Base-by-base conservation (phyloP, 1,140 invertebrate genomes). In the Micrasema minimum region DNA sequence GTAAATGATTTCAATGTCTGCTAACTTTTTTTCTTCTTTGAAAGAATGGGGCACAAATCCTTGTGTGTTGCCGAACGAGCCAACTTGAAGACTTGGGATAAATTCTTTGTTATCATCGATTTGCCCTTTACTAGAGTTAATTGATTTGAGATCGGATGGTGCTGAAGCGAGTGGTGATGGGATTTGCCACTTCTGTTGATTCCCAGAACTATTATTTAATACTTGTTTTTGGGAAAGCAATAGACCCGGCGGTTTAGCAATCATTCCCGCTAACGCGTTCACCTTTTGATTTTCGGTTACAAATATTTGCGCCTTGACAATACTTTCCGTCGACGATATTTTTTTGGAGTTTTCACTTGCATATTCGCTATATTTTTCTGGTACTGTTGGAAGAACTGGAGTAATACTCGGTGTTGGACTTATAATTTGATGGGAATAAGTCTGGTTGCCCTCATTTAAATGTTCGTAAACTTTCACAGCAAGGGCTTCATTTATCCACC, bases 71-170 rank as follows among this genome's bases (percentile, higher is more conserved):
- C 72, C 70, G 16, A 69, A 72, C 1, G 74, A 66, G 22, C 74
- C 74, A 5, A 75, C 20, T 43, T 75, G 70, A 61, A 72, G 70
- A 45, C 74, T 75, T 1, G 74, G 74, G 45, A 72, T 41, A 41
- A 75, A 75, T 41, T 12, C 43, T 66, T 67, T 18, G 16, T 66
- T 23, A n/a, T 64, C 14, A 23, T 62, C 67, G 11, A 64, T 72
- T 72, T 75, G 74, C 46, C 74, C 37, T 59, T 75, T 75, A 38
- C 70, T 75, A 0, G 74, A 75, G 51, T 75, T 75, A n/a, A 53
- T 67, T 7, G 69, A 22, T 55, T 70, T 75, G 10, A 62, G 67
- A 66, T 72, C 73, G 26, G 26, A 31, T 14, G 67, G 66, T 31
- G 70, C 66, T 12, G 73, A 26, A 2, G 57, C 18, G 6, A 75